Base-by-base conservation (phyloP, 37 sponge, comb jelly and placozoan species). In the Amphimedon queenslandica region DNA sequence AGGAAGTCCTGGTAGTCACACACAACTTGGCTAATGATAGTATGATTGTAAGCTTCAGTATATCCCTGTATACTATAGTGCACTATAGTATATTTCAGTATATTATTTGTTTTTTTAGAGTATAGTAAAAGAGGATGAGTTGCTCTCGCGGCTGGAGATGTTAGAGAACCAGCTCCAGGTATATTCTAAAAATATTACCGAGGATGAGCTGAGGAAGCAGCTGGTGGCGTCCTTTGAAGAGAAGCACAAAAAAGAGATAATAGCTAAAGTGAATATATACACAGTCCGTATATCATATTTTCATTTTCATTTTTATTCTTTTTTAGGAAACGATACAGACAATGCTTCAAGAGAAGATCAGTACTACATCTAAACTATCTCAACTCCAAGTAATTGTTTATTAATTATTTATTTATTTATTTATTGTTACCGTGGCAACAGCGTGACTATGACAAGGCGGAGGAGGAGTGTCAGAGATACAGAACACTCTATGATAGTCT, bases 101-200 rank as follows among this genome's bases (percentile, higher is more conserved):
- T n/a, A n/a, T n/a, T n/a, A n/a, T n/a, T n/a, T n/a, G n/a, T n/a
- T 33, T 40, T 36, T 72, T 39, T 77, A 90, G 91, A 81, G 88
- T 33, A 72, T 82, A 16, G 83, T 98, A 34, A 88, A 88, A 37
- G 99, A 98, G 69, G 99, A 98, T 83, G 86, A 94, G 61, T 67
- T 98, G 70, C 70, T 98, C 73, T 87, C 95, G 25, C 69, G 99
- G 35, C 81, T 98, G 32, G 95, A 94, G 71, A 89, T 92, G 83
- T 36, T 98, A 55, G 99, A 98, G 75, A 92, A 91, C 47, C 95
- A 98, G 71, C 56, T 98, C 18, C 85, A 94, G 57, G 79, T 94
- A 24, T 94, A 87, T 71, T 6, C 57, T 23, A 40, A 86, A 84
- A 81, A 78, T 34, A 64, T 63, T 0, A 18, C 67, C 0, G 84